phyloP scores from a whole-genome alignment of 2,888 invertebrate species.

The Cinara cedri region DNA sequence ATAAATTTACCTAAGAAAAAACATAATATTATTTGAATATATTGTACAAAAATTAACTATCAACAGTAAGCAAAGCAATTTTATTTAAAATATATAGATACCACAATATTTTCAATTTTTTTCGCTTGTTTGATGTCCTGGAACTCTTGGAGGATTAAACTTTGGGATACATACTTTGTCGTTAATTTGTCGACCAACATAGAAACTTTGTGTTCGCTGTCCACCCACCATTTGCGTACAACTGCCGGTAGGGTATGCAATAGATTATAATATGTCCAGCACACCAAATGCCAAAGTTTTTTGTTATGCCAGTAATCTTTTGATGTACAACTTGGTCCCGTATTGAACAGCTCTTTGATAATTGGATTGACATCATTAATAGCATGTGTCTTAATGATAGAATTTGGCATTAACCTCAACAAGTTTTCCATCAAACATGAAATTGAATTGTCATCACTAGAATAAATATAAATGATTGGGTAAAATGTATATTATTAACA shows the following conservation, averaged over 20 bases:
- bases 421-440: slow-evolving; percentile 51
- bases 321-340: slow-evolving; percentile 27
- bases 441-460: slow-evolving; percentile 46
- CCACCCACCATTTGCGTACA: slow-evolving; percentile 79
- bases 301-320: slow-evolving; percentile 62
- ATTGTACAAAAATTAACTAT: neutral
- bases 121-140: slow-evolving; percentile 67
- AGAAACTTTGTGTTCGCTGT: slow-evolving; percentile 70
- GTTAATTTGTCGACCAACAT: slow-evolving; percentile 74
- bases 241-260: slow-evolving; percentile 74
- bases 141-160: slow-evolving; percentile 73
- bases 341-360: slow-evolving; percentile 36
- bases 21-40: too few relatives aligned
- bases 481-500: slow-evolving; percentile 1
- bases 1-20: slow-evolving; percentile 37
- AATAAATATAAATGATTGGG: neutral
- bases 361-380: slow-evolving; percentile 44
- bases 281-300: slow-evolving; percentile 67
- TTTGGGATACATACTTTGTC: slow-evolving; percentile 71
- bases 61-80: neutral
- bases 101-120: slow-evolving; percentile 70
- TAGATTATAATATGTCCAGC: slow-evolving; percentile 72
- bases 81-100: slow-evolving; percentile 62
- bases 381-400: slow-evolving; percentile 37
- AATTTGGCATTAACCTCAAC: slow-evolving; percentile 58